Base-by-base conservation (phyloP, 1,140 invertebrate species). In the Paraescarpia echinospica region DNA sequence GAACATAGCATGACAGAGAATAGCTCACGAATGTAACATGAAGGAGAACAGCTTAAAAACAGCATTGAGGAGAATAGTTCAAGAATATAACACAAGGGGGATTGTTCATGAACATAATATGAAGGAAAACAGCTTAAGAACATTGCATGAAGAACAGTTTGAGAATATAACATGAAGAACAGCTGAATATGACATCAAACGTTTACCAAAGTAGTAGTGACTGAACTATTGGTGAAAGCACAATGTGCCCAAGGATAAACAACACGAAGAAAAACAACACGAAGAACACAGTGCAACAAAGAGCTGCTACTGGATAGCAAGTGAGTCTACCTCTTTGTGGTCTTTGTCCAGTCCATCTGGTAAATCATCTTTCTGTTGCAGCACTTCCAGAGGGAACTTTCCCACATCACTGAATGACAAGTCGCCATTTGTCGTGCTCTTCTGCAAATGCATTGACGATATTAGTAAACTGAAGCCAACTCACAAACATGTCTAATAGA, bases 281-380 rank as follows among this genome's bases (percentile, higher is more conserved):
- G 59, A 12, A 2, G 59, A 77, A 22, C 22, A 77, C 27, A 22
- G 27, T 77, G 59, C 22, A 27, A 77, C 14, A 27, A 12, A 77
- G 2, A 77, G 4, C 59, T 4, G 27, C 27, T 77, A 18, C 48
- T 51, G 59, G 22, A 77, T 6, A 77, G 59, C 4, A 31, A 77
- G 27, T 77, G 14, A 48, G 33, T 93, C 94, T 96, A 98, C 97
- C 97, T 99, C 98, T 97, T 98, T 98, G 90, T 97, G 96, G 0
- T 97, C 96, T 0, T 98, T 97, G 96, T 99, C 97, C 1, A 99
- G 97, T 93, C 97, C 98, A 0, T 96, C 94, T 0, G 98, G 98
- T 35, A 99, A 96, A 94, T 98, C 97, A 93, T 98, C 98, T 4
- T 96, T 97, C 91, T 97, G 97, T 94, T 97, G 96, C 89, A 99